These are phyloP conservation scores for Nemapogon koenigi DNA, from an alignment of 2,888 invertebrate genomes.

Conservation along the genomic window DNA sequence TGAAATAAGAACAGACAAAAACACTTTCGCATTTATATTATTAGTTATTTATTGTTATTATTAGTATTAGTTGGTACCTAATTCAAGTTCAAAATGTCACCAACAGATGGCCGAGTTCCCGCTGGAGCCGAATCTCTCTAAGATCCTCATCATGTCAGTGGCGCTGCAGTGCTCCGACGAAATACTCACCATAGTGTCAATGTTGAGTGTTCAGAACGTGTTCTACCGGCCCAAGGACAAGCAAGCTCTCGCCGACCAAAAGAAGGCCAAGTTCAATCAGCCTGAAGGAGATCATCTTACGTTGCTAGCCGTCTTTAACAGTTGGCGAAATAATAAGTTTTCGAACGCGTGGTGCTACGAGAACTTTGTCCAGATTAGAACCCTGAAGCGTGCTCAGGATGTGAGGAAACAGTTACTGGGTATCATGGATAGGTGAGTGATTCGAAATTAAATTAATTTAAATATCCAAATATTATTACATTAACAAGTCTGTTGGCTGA, in stretches of 20 bases:
- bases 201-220: slow-evolving; percentile 98
- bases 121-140: slow-evolving; percentile 95
- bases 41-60: neutral
- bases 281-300: slow-evolving; percentile 98
- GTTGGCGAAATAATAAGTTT: slow-evolving; percentile 99
- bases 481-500: no score
- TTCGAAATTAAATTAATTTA: no score
- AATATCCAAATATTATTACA: no score
- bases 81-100: no score
- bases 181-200: slow-evolving; percentile 96
- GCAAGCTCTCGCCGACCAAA: slow-evolving; percentile 96
- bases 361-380: slow-evolving; percentile 97
- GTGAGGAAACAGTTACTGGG: slow-evolving; percentile 96
- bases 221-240: slow-evolving; percentile 93
- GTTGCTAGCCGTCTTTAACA: slow-evolving; percentile 96
- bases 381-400: slow-evolving; percentile 96
- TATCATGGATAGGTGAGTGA: slow-evolving; percentile 91
- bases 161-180: slow-evolving; percentile 98
- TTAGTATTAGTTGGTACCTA: neutral
- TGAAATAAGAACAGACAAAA: no score
- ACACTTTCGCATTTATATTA: neutral
- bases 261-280: slow-evolving; percentile 99
- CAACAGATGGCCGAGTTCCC: slow-evolving; percentile 99
- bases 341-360: slow-evolving; percentile 99
- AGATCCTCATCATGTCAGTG: slow-evolving; percentile 99